A percentile compares a stretch with the other conserved stretches of the same genome.
phyloP scores from a whole-genome alignment of 2,797 vertebrate species.

The Malacoctenus gilli region DNA sequence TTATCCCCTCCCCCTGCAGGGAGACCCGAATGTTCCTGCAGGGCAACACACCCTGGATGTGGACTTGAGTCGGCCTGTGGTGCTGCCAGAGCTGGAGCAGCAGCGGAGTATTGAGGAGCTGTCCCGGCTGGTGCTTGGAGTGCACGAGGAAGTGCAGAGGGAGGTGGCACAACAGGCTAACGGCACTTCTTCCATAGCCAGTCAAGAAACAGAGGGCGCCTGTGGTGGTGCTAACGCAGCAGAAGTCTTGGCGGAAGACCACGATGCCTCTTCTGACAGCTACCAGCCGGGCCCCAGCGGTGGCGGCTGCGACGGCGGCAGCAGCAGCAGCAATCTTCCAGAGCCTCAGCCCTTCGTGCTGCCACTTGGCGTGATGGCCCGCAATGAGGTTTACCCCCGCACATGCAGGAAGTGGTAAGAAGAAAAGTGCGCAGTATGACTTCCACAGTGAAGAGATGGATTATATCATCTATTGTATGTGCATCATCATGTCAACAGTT shows the following conservation, averaged over 20 bases:
- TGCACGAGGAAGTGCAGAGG: conserved; percentile 85
- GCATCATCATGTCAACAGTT: too few relatives aligned
- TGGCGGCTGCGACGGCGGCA: conserved; percentile 19
- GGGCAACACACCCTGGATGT: conserved; percentile 95
- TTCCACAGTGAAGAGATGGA: too few relatives aligned
- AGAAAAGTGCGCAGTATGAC: background rate
- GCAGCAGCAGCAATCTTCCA: conserved; percentile 2
- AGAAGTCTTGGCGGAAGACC: conserved; percentile 33
- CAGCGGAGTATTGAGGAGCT: conserved; percentile 90
- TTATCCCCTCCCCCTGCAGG: conserved; percentile 75
- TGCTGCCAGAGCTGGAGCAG: conserved; percentile 88
- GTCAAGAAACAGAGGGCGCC: conserved; percentile 49
- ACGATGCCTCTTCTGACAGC: conserved; percentile 38
- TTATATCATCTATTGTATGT: too few relatives aligned
- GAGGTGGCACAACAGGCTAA: conserved; percentile 58
- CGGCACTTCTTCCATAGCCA: conserved; percentile 20
- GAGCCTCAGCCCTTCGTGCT: conserved; percentile 87
- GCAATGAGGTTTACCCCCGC: conserved; percentile 94
- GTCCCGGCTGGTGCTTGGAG: conserved; percentile 87
- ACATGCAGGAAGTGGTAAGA: conserved; percentile 91
- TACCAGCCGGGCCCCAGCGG: conserved; percentile 46
- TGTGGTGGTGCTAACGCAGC: conserved; percentile 21
- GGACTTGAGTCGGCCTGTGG: conserved; percentile 86
- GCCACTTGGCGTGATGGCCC: conserved; percentile 91
- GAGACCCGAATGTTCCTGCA: conserved; percentile 97